Conservation (phyloP, 2,888 invertebrate species). For the Acleris cristana region DNA sequence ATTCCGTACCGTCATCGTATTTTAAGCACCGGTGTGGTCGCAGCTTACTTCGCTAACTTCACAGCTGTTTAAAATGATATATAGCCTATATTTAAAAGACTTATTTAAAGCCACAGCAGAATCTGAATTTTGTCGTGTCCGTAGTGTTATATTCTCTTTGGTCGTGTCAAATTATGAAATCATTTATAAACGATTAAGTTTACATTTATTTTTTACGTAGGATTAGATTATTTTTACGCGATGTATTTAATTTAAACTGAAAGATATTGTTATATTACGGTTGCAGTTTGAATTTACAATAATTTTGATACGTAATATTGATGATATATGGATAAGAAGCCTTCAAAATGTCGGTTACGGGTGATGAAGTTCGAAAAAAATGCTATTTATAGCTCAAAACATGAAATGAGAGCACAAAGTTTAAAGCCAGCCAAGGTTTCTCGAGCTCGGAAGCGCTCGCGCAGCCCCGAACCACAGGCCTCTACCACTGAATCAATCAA, state of each 20-base stretch:
- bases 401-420: neutral
- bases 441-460: too few relatives aligned
- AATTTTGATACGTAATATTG: neutral
- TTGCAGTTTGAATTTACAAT: neutral
- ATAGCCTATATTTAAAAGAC: too few relatives aligned
- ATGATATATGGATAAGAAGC: conserved; percentile 1
- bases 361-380: conserved; percentile 16
- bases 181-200: too few relatives aligned
- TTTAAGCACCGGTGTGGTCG: too few relatives aligned
- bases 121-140: conserved; percentile 3
- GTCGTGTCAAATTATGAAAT: conserved; percentile 7
- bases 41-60: too few relatives aligned
- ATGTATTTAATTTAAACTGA: conserved; percentile 26
- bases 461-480: too few relatives aligned
- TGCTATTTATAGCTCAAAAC: neutral
- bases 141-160: too few relatives aligned
- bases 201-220: conserved; percentile 22
- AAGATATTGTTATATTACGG: neutral
- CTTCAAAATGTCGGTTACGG: conserved; percentile 6
- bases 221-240: conserved; percentile 23
- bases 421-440: neutral
- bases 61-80: too few relatives aligned
- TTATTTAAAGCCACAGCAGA: neutral
- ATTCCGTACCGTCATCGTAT: too few relatives aligned
- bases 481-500: neutral